These are phyloP conservation scores for Busseola fusca DNA, from an alignment of 2,888 invertebrate species.

Conservation along the genomic window DNA sequence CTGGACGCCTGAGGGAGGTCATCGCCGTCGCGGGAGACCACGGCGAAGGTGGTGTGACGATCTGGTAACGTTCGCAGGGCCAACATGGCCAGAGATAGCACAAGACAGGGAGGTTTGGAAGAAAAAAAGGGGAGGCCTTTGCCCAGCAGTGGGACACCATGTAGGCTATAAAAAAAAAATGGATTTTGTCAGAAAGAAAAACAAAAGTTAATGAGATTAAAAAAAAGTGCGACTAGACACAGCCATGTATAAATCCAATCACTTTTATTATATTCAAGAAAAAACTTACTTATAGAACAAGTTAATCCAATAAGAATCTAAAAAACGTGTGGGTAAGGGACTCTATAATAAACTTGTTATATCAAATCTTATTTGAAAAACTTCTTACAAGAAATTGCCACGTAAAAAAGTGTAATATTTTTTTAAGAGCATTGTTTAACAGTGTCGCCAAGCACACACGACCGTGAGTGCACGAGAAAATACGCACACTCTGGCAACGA, in stretches of 20 bases:
- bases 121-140: too few species aligned
- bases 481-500: constrained; percentile 73
- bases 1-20: too few species aligned
- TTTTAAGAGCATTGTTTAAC: constrained; percentile 59
- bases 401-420: constrained; percentile 44
- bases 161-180: too few species aligned
- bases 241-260: constrained; percentile 4
- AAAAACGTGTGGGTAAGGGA: constrained; percentile 16
- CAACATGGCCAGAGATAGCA: too few species aligned
- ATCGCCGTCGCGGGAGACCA: too few species aligned
- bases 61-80: too few species aligned
- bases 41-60: too few species aligned
- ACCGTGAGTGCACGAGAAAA: constrained; percentile 60
- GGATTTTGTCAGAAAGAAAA: not conserved
- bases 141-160: too few species aligned
- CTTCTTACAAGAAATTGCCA: constrained; percentile 51
- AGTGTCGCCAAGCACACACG: constrained; percentile 56
- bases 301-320: constrained; percentile 38
- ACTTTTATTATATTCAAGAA: constrained; percentile 33
- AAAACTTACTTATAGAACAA: constrained; percentile 20
- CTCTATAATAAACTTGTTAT: constrained; percentile 27
- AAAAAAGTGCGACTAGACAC: constrained; percentile 3
- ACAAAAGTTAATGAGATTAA: not conserved
- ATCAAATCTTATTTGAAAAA: constrained; percentile 43
- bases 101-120: too few species aligned